Conservation (phyloP, 2,113 vertebrate genomes). For the Amblyopsis rosae region DNA sequence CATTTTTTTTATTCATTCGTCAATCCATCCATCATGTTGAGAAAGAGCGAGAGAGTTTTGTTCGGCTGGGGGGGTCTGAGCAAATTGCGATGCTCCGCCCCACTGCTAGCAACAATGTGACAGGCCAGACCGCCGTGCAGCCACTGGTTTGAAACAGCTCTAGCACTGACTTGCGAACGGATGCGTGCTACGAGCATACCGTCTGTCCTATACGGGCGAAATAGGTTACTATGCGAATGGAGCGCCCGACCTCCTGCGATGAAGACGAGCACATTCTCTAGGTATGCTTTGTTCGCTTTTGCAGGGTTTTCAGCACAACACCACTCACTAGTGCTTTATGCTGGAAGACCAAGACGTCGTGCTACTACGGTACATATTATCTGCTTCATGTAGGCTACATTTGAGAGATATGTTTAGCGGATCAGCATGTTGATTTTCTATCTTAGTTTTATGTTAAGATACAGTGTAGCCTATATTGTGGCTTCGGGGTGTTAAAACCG, state of each 20-base stretch:
- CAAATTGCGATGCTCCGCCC: constrained; percentile 52
- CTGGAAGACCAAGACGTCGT: background rate
- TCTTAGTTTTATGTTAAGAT: too few species aligned
- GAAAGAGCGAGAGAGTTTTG: background rate
- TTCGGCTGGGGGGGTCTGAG: background rate
- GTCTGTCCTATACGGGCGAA: constrained; percentile 31
- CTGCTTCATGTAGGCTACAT: too few species aligned
- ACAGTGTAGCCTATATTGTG: too few species aligned
- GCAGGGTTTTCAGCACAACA: constrained; percentile 31
- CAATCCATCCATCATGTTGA: too few species aligned
- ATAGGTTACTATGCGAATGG: constrained; percentile 29
- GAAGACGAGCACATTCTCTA: constrained; percentile 50
- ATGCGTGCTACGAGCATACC: constrained; percentile 29
- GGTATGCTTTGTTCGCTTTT: constrained; percentile 69
- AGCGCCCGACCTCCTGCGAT: constrained; percentile 28
- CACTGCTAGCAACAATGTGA: constrained; percentile 65
- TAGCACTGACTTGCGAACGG: constrained; percentile 19
- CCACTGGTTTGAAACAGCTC: constrained; percentile 28
- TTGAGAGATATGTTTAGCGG: too few species aligned
- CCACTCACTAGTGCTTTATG: constrained; percentile 48
- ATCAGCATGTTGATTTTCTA: too few species aligned
- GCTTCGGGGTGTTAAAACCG: too few species aligned
- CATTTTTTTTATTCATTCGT: too few species aligned
- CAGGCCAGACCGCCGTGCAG: constrained; percentile 46
- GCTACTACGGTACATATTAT: background rate